These are phyloP conservation scores for Balearica regulorum DNA, from an alignment of 2,797 vertebrate genomes.

Conservation along the genomic window DNA sequence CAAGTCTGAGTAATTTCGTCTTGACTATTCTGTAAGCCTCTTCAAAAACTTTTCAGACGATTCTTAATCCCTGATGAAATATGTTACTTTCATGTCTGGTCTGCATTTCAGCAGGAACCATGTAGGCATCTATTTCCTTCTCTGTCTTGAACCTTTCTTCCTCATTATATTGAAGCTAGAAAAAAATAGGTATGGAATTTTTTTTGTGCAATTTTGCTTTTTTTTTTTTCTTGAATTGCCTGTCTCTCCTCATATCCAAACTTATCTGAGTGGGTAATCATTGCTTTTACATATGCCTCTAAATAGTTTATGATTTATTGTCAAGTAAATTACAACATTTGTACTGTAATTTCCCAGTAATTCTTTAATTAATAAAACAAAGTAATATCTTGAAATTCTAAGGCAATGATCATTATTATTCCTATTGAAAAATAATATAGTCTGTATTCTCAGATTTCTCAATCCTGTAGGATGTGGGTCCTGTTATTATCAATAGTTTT, in stretches of 20 bases:
- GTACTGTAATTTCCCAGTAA: neutral
- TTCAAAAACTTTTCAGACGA: neutral
- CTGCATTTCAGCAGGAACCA: neutral
- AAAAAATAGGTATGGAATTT: neutral
- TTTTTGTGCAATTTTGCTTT: neutral
- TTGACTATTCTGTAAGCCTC: neutral
- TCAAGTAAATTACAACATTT: neutral
- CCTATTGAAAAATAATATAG: neutral
- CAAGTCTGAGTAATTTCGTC: neutral
- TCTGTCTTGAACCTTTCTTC: neutral
- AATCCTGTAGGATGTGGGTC: accelerated
- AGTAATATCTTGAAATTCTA: neutral
- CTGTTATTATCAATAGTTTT: neutral
- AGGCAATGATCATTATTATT: neutral
- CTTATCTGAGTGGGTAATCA: neutral
- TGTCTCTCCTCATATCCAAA: neutral
- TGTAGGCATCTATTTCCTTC: neutral
- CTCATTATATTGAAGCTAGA: neutral
- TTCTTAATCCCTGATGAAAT: neutral
- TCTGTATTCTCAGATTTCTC: neutral
- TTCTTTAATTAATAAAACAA: neutral
- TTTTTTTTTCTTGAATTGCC: neutral
- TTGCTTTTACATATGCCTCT: neutral
- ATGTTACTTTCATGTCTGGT: neutral
- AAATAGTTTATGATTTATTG: neutral